Evolutionary conservation across 2,797 vertebrate genomes (phyloP), one percentile per base, ranked within the genome.

Genomic region (Myotis myotis): DNA sequence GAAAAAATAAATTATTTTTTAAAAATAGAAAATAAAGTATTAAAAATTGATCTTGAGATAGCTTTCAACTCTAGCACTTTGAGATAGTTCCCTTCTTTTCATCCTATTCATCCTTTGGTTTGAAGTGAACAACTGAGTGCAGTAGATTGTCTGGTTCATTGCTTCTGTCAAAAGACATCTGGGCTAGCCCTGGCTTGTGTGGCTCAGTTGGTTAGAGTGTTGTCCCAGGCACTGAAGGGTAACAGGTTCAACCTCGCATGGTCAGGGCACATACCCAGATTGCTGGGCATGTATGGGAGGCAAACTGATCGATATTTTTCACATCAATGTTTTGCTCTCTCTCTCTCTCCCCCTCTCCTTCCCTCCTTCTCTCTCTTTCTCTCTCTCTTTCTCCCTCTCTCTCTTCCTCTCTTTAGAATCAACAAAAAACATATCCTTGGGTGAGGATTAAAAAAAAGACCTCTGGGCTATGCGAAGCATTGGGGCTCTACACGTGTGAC

Each of bases 151-250:
- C 76, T 87, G 10, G 23, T 82, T 91, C 66, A 93, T 25, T 60
- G 30, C 51, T 28, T 85, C 51, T 83, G 53, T 57, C 74, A 92
- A 91, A 94, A 62, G 85, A 71, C 76, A 84, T 78, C 44, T 92
- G 80, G 30, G 25, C 11, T 75, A 66, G 62, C 30, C 62, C 62
- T 66, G 62, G 62, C 15, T 33, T 7, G n/a, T 33, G 16, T 66
- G 62, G 62, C 62, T 33, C 8, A 3, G n/a, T 66, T 66, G n/a
- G 62, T 66, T 66, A 17, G 62, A n/a, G 30, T 8, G 16, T 33
- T 3, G 1, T 64, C 62, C n/a, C 30, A n/a, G 8, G 7, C 62
- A n/a, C 62, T 33, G 62, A 33, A 66, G 30, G 62, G 6, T 66
- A 17, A 17, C 17, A 16, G 30, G 62, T 17, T 33, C 62, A 17